phyloP scores from a whole-genome alignment of 2,888 invertebrate genomes.

The Brenthis hecate region DNA sequence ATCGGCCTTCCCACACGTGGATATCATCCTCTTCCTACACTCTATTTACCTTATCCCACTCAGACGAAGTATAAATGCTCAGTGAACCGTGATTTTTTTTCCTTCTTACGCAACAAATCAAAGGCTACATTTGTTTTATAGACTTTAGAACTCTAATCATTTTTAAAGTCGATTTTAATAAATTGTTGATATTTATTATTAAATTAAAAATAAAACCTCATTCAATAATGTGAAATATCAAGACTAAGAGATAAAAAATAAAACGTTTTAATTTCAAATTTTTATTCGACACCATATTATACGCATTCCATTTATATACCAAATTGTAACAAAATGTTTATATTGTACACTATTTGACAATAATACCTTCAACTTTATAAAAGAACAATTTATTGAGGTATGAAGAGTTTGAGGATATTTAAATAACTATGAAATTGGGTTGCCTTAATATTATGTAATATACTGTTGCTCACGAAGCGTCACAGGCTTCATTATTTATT shows the following conservation, averaged over 20 bases:
- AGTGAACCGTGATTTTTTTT: constrained; percentile 1
- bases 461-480: constrained; percentile 5
- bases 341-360: constrained; percentile 36
- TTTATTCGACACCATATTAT: constrained; percentile 79
- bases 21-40: constrained; percentile 24
- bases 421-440: constrained; percentile 16
- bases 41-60: constrained; percentile 23
- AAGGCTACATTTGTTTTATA: background rate
- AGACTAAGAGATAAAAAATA: background rate
- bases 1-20: constrained; percentile 25
- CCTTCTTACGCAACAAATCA: background rate
- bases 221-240: background rate
- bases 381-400: constrained; percentile 25
- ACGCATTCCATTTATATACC: constrained; percentile 76
- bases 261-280: constrained; percentile 41
- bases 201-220: background rate
- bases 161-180: background rate
- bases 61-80: constrained; percentile 5
- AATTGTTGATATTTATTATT: background rate
- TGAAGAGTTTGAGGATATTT: constrained; percentile 11
- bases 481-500: constrained; percentile 1
- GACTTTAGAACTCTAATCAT: background rate
- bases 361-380: too few species aligned
- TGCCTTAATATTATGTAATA: constrained; percentile 8
- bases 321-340: constrained; percentile 81